Conservation (phyloP, 2,113 vertebrate species). For the Mirounga angustirostris region DNA sequence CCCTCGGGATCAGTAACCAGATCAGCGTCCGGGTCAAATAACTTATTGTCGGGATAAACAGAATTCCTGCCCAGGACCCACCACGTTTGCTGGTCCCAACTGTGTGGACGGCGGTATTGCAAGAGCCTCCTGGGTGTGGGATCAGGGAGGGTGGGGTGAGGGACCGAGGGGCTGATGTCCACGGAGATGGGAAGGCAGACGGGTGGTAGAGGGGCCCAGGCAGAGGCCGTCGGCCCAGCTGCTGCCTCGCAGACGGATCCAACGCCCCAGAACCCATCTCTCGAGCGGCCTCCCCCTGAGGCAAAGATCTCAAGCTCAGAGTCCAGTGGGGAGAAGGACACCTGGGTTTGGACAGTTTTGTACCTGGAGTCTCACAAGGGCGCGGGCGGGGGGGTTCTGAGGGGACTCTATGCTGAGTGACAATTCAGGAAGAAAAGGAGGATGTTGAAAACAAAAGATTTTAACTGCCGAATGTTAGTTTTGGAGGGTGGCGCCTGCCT, state of each 20-base stretch:
- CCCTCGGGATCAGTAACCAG: background rate
- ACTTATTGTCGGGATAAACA: constrained; percentile 53
- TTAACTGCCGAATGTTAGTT: background rate
- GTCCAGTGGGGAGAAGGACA: rapidly evolving
- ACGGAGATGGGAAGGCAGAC: background rate
- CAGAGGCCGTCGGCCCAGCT: background rate
- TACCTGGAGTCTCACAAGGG: background rate
- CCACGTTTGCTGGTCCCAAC: background rate
- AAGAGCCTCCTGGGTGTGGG: background rate
- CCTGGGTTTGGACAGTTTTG: rapidly evolving
- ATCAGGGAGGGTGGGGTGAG: rapidly evolving
- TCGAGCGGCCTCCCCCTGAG: rapidly evolving
- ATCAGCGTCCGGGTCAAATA: constrained; percentile 65
- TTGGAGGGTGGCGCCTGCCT: background rate
- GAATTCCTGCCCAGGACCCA: background rate
- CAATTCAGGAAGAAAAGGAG: background rate
- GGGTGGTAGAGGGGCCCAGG: background rate
- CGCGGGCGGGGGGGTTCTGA: rapidly evolving
- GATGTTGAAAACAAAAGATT: rapidly evolving
- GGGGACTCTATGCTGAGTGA: background rate
- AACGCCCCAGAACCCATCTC: rapidly evolving
- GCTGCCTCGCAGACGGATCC: background rate
- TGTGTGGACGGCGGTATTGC: background rate
- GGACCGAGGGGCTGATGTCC: rapidly evolving
- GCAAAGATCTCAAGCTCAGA: background rate